Evolutionary conservation across 2,113 vertebrate genomes (phyloP), one percentile per base, ranked within the genome.

Genomic region (Oncorhynchus gorbuscha): DNA sequence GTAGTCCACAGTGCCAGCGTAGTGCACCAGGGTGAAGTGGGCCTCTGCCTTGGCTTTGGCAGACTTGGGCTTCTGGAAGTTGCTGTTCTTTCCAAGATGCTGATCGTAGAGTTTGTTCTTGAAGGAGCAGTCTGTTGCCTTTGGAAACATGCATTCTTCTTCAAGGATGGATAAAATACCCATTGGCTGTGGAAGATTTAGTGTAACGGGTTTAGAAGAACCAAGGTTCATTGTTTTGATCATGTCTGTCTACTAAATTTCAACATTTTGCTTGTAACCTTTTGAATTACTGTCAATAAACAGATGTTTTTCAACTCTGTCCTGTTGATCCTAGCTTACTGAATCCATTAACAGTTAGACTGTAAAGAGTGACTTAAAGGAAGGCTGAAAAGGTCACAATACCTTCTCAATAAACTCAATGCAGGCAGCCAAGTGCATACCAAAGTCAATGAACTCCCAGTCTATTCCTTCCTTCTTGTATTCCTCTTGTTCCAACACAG

Each of bases 401-500:
- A 97, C 95, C 95, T 97, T 98, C 83, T 98, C 96, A 0, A 97
- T 96, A 1, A 97, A 94, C 89, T 97, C 95, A 1, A 97, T 97
- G 90, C 95, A 97, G 87, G 96, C 95, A 3, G 95, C 96, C 84
- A 97, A 77, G 79, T 97, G 96, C 95, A 97, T 97, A 0, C 96
- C 95, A 0, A 97, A 97, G 86, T 97, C 95, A 4, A 96, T 97
- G 77, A 97, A 96, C 0, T 81, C 95, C 93, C 72, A 45, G 2
- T 45, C 39, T 45, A 45, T 45, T 9, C 39, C 39, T 3, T 45
- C 39, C 0, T 45, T 45, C 39, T 45, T 39, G 35, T 39, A 39
- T 39, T 39, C 35, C 35, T 39, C 35, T 8, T 45, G 39, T 45
- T 96, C 94, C 30, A 96, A 93, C 88, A 97, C 93, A 0, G 94